These are phyloP conservation scores for Bursaphelenchus mucronatus DNA, from an alignment of 1,140 invertebrate species.

Conservation along the genomic window DNA sequence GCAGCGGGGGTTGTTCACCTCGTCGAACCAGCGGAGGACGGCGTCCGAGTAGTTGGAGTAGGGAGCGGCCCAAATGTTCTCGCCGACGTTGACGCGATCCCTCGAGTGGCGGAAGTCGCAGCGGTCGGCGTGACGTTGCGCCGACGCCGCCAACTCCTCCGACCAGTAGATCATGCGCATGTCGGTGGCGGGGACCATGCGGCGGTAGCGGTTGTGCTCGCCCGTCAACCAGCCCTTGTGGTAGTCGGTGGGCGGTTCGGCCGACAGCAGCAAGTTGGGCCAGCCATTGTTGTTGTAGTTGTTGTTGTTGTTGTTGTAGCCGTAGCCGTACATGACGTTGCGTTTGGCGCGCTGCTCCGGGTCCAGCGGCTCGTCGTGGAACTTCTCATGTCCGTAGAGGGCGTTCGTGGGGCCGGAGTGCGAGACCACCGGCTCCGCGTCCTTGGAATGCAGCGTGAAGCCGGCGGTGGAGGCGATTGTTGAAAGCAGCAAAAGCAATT, in stretches of 20 bases:
- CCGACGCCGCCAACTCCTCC: constrained; percentile 53
- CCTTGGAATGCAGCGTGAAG: constrained; percentile 17
- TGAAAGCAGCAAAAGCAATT: no score
- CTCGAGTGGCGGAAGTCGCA: constrained; percentile 60
- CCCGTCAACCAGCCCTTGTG: constrained; percentile 49
- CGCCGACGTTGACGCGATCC: constrained; percentile 56
- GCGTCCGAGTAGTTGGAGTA: constrained; percentile 60
- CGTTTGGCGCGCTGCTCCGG: constrained; percentile 35
- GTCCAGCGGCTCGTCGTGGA: constrained; percentile 18
- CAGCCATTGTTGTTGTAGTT: constrained; percentile 33
- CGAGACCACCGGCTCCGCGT: constrained; percentile 37
- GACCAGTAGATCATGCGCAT: constrained; percentile 61
- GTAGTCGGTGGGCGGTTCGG: constrained; percentile 49
- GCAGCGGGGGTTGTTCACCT: constrained; percentile 59
- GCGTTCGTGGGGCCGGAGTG: constrained; percentile 49
- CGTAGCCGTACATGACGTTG: constrained; percentile 32
- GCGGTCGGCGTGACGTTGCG: constrained; percentile 58
- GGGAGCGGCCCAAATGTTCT: constrained; percentile 60
- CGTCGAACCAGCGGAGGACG: constrained; percentile 55
- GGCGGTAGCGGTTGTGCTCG: constrained; percentile 56
- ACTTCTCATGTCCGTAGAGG: constrained; percentile 36
- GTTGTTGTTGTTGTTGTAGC: constrained; percentile 30
- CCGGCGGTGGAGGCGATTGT: background rate
- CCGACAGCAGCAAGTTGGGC: constrained; percentile 37
- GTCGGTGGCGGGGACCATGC: constrained; percentile 60